Conservation (phyloP, 2,113 vertebrate species). For the Chrysochloris asiatica region DNA sequence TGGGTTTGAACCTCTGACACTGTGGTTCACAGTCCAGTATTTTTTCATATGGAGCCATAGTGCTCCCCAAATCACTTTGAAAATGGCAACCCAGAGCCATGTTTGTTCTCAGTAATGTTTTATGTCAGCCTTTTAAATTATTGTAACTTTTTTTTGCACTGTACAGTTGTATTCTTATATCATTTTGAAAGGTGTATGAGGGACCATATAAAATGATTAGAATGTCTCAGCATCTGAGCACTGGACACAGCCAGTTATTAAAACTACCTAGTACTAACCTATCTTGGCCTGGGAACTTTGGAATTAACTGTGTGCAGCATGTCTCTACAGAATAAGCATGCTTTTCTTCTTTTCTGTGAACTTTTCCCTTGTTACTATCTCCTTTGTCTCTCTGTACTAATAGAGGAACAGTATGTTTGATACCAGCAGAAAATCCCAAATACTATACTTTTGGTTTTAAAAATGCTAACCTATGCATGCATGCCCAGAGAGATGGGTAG, state of each 20-base stretch:
- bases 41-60: too few relatives aligned
- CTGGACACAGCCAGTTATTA: not conserved
- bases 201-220: constrained; percentile 23
- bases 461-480: not conserved
- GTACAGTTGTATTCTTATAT: not conserved
- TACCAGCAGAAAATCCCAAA: not conserved
- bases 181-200: constrained; percentile 17
- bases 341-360: not conserved
- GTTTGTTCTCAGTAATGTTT: not conserved
- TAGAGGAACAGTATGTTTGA: not conserved
- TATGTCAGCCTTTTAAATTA: not conserved
- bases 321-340: not conserved
- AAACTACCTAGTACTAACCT: not conserved
- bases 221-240: constrained; percentile 27
- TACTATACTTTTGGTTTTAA: not conserved
- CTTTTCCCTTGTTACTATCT: not conserved
- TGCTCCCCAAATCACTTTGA: too few relatives aligned
- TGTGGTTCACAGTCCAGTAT: too few relatives aligned
- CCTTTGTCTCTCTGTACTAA: not conserved
- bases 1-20: too few relatives aligned
- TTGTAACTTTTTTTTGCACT: not conserved
- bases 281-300: not conserved
- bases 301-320: not conserved
- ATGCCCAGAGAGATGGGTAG: not conserved
- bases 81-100: not conserved